A percentile compares a stretch with the other conserved stretches of the same genome.
phyloP scores from a whole-genome alignment of 2,113 vertebrate genomes.

The Chelonoidis abingdonii region DNA sequence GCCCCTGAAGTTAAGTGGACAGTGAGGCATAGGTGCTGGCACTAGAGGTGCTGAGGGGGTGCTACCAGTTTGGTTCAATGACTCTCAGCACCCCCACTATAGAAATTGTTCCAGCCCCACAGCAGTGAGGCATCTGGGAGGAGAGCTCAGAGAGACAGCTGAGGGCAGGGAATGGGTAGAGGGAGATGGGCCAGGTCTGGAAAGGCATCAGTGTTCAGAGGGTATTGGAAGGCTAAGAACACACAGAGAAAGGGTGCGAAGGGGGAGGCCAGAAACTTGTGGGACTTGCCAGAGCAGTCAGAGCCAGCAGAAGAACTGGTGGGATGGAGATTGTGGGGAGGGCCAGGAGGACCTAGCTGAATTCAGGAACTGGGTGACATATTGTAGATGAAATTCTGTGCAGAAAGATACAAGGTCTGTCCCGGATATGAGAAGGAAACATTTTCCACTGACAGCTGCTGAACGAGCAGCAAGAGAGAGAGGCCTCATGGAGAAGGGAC shows the following conservation, averaged over 20 bases:
- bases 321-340: accelerated
- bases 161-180: neutral
- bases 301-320: neutral
- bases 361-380: neutral
- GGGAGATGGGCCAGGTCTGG: neutral
- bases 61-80: too few relatives aligned
- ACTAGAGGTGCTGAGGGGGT: too few relatives aligned
- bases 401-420: neutral
- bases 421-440: neutral
- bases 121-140: neutral
- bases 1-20: neutral
- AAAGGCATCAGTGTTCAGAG: neutral
- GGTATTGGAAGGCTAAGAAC: neutral
- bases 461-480: neutral
- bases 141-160: neutral
- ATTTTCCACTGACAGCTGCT: accelerated
- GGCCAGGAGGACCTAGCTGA: neutral
- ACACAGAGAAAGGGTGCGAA: neutral
- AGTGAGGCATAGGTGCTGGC: too few relatives aligned
- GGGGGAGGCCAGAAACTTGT: neutral
- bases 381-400: accelerated
- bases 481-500: neutral
- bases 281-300: neutral
- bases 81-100: too few relatives aligned
- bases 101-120: too few relatives aligned